phyloP scores from a whole-genome alignment of 2,113 vertebrate species.

The Delphinapterus leucas region DNA sequence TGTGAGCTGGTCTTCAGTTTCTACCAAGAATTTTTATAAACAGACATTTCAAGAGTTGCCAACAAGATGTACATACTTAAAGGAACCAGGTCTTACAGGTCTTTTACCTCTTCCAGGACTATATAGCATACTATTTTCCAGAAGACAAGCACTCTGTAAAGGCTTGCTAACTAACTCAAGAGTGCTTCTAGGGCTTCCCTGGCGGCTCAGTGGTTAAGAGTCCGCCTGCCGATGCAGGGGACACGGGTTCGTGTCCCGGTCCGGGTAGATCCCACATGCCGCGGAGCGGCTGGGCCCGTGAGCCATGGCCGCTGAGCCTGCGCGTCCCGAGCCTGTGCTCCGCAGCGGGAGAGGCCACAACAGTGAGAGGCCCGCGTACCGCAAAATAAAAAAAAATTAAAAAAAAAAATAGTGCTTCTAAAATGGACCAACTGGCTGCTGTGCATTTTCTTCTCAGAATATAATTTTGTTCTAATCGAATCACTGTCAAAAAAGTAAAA shows the following conservation, averaged over 20 bases:
- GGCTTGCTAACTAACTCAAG: background rate
- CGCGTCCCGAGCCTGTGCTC: too few relatives aligned
- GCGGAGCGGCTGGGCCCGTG: too few relatives aligned
- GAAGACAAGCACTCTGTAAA: constrained; percentile 7
- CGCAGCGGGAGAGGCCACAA: too few relatives aligned
- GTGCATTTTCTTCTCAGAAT: constrained; percentile 25
- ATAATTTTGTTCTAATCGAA: background rate
- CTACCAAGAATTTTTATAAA: constrained; percentile 9
- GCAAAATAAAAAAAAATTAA: too few relatives aligned
- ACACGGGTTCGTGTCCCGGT: too few relatives aligned
- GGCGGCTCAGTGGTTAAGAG: too few relatives aligned
- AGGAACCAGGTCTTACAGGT: background rate
- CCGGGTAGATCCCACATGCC: too few relatives aligned
- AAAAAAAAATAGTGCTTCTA: background rate
- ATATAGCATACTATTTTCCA: background rate
- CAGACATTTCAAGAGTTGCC: background rate
- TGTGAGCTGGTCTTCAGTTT: background rate
- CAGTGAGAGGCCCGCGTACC: too few relatives aligned
- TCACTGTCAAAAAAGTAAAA: background rate
- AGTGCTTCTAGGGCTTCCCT: background rate
- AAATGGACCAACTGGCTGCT: background rate
- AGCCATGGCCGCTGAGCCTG: too few relatives aligned
- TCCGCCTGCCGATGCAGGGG: too few relatives aligned
- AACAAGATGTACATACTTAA: background rate
- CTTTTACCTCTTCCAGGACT: background rate